A percentile compares a stretch with the other conserved stretches of the same genome.
Conservation (phyloP, 2,113 vertebrate genomes). For the Physeter macrocephalus region DNA sequence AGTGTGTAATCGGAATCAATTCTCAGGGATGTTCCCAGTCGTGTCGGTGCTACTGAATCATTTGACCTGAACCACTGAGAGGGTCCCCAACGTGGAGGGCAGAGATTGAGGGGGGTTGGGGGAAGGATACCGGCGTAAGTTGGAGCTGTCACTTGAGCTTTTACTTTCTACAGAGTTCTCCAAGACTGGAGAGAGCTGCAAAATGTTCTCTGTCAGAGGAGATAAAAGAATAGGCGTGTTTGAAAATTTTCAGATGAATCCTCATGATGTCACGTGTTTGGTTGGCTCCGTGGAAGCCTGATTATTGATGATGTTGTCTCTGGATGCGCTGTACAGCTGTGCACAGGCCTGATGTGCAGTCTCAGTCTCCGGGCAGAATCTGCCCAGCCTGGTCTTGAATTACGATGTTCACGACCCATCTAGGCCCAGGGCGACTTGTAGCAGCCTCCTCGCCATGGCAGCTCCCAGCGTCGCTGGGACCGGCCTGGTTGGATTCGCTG, state of each 20-base stretch:
- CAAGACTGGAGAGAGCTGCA: neutral
- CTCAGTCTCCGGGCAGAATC: neutral
- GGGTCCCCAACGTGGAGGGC: neutral
- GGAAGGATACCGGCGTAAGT: neutral
- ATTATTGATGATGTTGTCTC: neutral
- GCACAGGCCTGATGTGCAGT: neutral
- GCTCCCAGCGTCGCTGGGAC: slow-evolving; percentile 58
- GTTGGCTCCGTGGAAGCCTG: neutral
- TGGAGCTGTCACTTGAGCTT: neutral
- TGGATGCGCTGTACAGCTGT: neutral
- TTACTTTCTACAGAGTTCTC: neutral
- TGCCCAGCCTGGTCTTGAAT: slow-evolving; percentile 47
- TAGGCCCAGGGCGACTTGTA: slow-evolving; percentile 63
- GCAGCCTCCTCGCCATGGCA: slow-evolving; percentile 37
- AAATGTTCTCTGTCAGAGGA: slow-evolving; percentile 14
- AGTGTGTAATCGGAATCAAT: neutral
- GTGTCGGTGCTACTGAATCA: fast-evolving
- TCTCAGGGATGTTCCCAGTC: neutral
- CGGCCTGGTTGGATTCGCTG: slow-evolving; percentile 65
- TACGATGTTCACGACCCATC: slow-evolving; percentile 46
- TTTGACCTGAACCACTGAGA: neutral
- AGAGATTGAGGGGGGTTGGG: neutral
- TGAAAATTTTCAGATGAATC: slow-evolving; percentile 46
- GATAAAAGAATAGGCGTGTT: slow-evolving; percentile 39
- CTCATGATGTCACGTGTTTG: neutral